These are phyloP conservation scores for Rhynchonycteris naso DNA, from an alignment of 2,797 vertebrate species.

Conservation along the genomic window DNA sequence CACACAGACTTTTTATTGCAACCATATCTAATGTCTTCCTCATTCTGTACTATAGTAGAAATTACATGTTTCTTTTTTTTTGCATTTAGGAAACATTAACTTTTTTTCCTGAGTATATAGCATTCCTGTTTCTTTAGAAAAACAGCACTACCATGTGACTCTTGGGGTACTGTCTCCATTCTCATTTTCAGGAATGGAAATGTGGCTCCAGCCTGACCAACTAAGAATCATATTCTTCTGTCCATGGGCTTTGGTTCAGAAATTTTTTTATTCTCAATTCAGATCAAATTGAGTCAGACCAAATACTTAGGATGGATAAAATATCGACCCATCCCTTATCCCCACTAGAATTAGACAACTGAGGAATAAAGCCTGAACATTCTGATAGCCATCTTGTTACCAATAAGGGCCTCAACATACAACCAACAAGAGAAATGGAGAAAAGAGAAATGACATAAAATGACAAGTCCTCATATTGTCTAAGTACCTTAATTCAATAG, in stretches of 20 bases:
- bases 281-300: background rate
- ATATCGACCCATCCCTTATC: background rate
- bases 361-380: background rate
- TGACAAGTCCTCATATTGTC: background rate
- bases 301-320: background rate
- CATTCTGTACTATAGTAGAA: background rate
- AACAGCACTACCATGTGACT: background rate
- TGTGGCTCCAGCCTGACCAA: background rate
- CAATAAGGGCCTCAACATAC: background rate
- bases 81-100: background rate
- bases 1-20: background rate
- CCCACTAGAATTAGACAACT: background rate
- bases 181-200: background rate
- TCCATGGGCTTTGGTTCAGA: background rate
- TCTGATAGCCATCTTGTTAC: background rate
- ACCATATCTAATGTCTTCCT: slow-evolving; percentile 33
- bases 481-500: background rate
- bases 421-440: background rate
- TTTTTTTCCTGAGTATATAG: background rate
- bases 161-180: background rate
- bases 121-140: background rate
- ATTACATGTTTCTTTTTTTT: background rate
- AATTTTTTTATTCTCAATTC: background rate
- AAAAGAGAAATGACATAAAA: background rate
- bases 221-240: background rate